These are phyloP conservation scores for Actias luna DNA, from an alignment of 2,888 invertebrate species.

Conservation along the genomic window DNA sequence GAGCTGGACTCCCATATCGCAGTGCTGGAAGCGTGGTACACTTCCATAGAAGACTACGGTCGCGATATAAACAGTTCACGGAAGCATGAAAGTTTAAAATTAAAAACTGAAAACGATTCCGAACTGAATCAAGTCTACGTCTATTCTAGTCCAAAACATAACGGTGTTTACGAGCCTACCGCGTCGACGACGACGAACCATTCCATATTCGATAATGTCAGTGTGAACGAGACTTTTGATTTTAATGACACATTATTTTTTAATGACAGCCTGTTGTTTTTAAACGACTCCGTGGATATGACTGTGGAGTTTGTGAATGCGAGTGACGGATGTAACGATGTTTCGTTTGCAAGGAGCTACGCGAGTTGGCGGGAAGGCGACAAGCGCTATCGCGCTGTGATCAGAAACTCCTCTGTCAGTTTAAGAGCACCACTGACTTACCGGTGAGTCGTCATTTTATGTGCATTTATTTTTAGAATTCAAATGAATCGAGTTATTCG, in stretches of 20 bases:
- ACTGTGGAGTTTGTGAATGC: constrained; percentile 56
- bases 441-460: constrained; percentile 60
- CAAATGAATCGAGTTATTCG: background rate
- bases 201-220: constrained; percentile 48
- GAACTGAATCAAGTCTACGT: constrained; percentile 66
- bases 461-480: constrained; percentile 8
- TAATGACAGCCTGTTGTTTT: constrained; percentile 46
- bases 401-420: constrained; percentile 62
- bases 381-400: constrained; percentile 44
- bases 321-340: constrained; percentile 58
- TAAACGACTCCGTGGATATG: constrained; percentile 55
- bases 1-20: constrained; percentile 84
- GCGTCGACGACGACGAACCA: constrained; percentile 47
- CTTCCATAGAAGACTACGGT: constrained; percentile 59
- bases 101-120: constrained; percentile 68
- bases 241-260: constrained; percentile 36
- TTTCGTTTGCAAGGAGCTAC: constrained; percentile 63
- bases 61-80: constrained; percentile 45
- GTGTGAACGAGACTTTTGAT: constrained; percentile 20
- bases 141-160: constrained; percentile 75
- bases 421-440: constrained; percentile 76
- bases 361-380: constrained; percentile 73
- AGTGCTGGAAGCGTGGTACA: constrained; percentile 84
- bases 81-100: constrained; percentile 38
- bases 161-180: constrained; percentile 67